Conservation (phyloP, 2,797 vertebrate species). For the Aulostomus chinensis region DNA sequence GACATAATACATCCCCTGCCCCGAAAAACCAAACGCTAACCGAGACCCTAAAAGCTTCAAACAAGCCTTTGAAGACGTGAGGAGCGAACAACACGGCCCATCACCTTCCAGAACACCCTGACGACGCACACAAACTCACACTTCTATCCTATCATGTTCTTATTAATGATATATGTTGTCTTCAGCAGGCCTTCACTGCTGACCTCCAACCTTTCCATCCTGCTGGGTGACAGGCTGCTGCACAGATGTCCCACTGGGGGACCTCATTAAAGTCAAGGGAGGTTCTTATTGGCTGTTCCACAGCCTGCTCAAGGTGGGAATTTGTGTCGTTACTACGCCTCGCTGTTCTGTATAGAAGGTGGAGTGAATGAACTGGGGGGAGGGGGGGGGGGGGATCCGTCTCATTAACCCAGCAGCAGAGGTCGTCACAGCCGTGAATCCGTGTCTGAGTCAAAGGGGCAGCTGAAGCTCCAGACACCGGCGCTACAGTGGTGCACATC, state of each 20-base stretch:
- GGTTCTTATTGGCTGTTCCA: not conserved
- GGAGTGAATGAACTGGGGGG: too few species aligned
- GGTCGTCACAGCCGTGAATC: too few species aligned
- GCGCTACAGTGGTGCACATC: too few species aligned
- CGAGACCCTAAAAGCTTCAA: conserved; percentile 20
- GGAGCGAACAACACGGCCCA: not conserved
- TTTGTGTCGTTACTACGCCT: not conserved
- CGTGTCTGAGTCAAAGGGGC: too few species aligned
- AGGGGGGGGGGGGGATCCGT: too few species aligned
- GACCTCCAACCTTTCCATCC: conserved; percentile 44
- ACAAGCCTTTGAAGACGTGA: conserved; percentile 30
- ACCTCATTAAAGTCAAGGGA: conserved; percentile 54
- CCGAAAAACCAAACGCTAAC: conserved; percentile 16
- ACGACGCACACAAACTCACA: not conserved
- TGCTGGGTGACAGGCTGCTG: conserved; percentile 6
- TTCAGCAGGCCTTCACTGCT: conserved; percentile 15
- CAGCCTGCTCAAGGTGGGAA: not conserved
- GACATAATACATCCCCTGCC: conserved; percentile 15
- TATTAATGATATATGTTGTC: not conserved
- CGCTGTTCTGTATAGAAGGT: too few species aligned
- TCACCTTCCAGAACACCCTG: not conserved
- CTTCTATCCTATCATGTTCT: not conserved
- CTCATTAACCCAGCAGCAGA: too few species aligned
- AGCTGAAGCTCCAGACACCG: too few species aligned
- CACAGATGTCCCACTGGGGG: conserved; percentile 42